Evolutionary conservation across 2,113 vertebrate genomes (phyloP).

Genomic region (Felis chaus): DNA sequence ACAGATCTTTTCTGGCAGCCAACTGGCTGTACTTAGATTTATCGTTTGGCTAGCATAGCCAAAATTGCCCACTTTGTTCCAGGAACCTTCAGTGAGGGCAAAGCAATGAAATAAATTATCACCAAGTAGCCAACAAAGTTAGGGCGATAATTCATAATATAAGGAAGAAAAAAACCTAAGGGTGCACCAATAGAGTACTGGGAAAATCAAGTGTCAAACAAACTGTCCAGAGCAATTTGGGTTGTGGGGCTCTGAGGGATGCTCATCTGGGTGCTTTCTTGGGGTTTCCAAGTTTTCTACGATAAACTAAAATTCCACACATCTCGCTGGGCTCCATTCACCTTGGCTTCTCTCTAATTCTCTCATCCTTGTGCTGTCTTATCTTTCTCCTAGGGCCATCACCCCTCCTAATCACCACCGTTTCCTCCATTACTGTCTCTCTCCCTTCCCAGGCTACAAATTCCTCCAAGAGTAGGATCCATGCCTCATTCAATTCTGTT

Average conservation of each 20-base stretch:
- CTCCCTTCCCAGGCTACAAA: not conserved
- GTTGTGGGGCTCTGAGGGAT: not conserved
- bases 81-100: not conserved
- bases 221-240: not conserved
- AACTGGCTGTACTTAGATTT: accelerated
- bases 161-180: not conserved
- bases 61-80: too few species aligned
- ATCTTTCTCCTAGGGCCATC: not conserved
- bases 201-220: not conserved
- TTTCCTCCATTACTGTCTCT: not conserved
- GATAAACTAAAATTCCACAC: not conserved
- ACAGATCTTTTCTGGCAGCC: not conserved
- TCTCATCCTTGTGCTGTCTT: not conserved
- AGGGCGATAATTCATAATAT: not conserved
- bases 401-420: too few species aligned
- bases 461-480: not conserved
- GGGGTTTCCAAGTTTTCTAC: not conserved
- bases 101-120: not conserved
- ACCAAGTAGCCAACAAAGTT: not conserved
- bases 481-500: not conserved
- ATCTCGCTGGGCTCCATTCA: too few species aligned
- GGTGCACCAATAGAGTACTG: not conserved
- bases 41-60: too few species aligned
- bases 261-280: not conserved
- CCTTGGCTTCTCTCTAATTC: not conserved